phyloP scores from a whole-genome alignment of 1,140 invertebrate species.

The Archivesica marissinica region DNA sequence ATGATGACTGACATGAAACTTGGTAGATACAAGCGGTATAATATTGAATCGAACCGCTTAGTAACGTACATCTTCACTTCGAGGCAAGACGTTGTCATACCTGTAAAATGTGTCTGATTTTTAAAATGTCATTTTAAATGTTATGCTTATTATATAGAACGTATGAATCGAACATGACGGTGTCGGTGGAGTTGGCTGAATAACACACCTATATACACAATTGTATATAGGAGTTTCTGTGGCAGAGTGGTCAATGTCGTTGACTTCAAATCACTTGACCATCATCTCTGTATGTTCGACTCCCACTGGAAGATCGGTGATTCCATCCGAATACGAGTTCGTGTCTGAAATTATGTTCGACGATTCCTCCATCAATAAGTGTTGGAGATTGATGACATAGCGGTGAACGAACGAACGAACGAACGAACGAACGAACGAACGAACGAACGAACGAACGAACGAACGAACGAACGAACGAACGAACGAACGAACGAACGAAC shows the following conservation, averaged over 20 bases:
- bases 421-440: no score
- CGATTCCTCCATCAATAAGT: neutral
- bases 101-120: neutral
- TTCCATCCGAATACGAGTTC: neutral
- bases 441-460: no score
- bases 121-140: neutral
- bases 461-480: no score
- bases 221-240: neutral
- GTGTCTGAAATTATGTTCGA: neutral
- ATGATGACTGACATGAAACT: slow-evolving; percentile 1
- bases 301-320: neutral
- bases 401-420: no score
- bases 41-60: neutral
- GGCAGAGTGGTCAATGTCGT: no score
- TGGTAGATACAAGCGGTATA: slow-evolving; percentile 3
- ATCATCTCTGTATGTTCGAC: neutral
- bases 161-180: no score
- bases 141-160: no score
- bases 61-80: neutral
- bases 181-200: no score
- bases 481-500: no score
- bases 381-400: neutral
- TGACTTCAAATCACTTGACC: no score
- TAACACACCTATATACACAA: no score
- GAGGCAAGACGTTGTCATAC: neutral